Base-by-base conservation (phyloP, 2,888 invertebrate species). In the Coronaproctus castanopsis region DNA sequence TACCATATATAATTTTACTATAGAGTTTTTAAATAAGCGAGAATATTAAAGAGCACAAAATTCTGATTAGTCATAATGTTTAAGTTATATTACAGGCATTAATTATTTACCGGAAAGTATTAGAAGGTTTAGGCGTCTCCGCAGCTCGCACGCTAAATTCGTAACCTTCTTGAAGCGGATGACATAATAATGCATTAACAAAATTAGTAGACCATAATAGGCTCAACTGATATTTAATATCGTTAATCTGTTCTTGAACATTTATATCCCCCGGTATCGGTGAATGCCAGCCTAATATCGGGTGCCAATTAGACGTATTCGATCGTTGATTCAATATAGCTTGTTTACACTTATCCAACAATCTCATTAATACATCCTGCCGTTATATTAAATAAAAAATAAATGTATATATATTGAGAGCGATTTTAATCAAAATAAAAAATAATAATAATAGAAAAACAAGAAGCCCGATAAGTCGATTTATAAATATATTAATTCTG, bases 291-390 rank as follows among this genome's bases (percentile, higher is more conserved):
- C 97, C 97, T 14, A 98, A 78, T 22, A 97, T 83, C 2, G 96
- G 96, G 73, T 98, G 96, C 96, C 96, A 98, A 72, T 95, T 91
- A 55, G 91, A 90, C 56, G 93, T 78, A 69, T 90, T 89, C 1
- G 91, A 88, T 48, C 57, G 61, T 67, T 84, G 82, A 71, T 93
- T 93, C 67, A 82, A 85, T 5, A 86, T 85, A n/a, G 8, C 18
- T 53, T 22, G 3, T 20, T 21, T 57, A 14, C 8, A 22, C 18
- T 36, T 36, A 49, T 54, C 18, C 22, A 20, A 52, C 51, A 52
- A 54, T 14, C 8, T 8, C n/a, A 57, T 21, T 57, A 18, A 57
- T 21, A n/a, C 19, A 52, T 20, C 52, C 52, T 20, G 10, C 14
- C n/a, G n/a, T 10, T 14, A 14, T n/a, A 49, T 49, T n/a, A 49